Evolutionary conservation across 2,797 vertebrate genomes (phyloP).

Genomic region (Neosilurus hyrtlii): DNA sequence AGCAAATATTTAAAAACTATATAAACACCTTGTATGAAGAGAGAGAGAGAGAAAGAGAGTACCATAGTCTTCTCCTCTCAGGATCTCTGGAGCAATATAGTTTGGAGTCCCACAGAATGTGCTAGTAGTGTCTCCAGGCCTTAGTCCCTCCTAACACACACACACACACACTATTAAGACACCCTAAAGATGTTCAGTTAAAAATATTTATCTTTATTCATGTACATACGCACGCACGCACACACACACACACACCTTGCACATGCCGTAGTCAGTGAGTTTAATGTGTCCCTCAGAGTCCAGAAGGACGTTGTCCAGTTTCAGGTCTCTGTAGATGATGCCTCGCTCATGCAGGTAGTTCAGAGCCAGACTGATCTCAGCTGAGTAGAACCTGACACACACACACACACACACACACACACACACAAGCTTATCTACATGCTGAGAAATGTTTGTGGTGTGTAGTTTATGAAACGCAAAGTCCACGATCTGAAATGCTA

Average conservation of each 20-base stretch:
- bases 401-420: slow-evolving; percentile 22
- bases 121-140: slow-evolving; percentile 97
- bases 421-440: neutral
- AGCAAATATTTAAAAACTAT: neutral
- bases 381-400: slow-evolving; percentile 89
- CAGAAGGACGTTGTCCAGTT: slow-evolving; percentile 97
- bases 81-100: slow-evolving; percentile 98
- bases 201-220: neutral
- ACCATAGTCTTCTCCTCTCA: slow-evolving; percentile 98
- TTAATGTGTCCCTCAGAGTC: slow-evolving; percentile 99
- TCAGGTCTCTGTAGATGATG: slow-evolving; percentile 98
- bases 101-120: slow-evolving; percentile 99
- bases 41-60: slow-evolving; percentile 49
- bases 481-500: neutral
- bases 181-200: neutral
- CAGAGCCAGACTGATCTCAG: slow-evolving; percentile 96
- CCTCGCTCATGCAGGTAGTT: slow-evolving; percentile 98
- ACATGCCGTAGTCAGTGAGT: slow-evolving; percentile 99
- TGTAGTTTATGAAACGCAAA: neutral
- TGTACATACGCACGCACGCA: neutral
- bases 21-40: neutral
- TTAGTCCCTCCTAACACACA: slow-evolving; percentile 87
- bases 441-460: neutral
- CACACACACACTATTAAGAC: neutral
- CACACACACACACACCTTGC: slow-evolving; percentile 80